Conservation (phyloP, 2,113 vertebrate species). For the Passer montanus region DNA sequence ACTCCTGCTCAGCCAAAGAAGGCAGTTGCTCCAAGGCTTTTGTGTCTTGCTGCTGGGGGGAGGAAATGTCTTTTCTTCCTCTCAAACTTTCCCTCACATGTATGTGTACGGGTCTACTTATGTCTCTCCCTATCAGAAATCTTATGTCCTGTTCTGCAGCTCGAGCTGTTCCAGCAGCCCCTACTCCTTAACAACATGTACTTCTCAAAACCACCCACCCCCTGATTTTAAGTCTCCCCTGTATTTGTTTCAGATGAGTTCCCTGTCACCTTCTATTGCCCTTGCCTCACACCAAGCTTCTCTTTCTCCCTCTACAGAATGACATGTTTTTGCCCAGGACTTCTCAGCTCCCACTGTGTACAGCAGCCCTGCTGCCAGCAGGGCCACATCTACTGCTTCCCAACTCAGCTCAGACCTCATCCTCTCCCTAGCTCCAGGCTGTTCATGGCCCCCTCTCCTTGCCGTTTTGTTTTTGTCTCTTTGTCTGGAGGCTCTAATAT, state of each 20-base stretch:
- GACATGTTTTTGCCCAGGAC: not conserved
- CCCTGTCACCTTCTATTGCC: not conserved
- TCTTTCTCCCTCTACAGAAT: not conserved
- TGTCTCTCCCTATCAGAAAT: not conserved
- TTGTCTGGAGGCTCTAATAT: not conserved
- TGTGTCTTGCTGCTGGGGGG: rapidly evolving
- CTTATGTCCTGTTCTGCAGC: not conserved
- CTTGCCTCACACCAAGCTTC: not conserved
- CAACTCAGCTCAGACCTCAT: not conserved
- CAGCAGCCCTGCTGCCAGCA: not conserved
- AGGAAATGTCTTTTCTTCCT: not conserved
- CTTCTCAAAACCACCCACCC: not conserved
- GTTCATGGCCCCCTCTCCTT: not conserved
- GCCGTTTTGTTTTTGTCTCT: not conserved
- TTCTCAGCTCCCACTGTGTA: not conserved
- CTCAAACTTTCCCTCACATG: rapidly evolving
- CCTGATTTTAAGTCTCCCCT: not conserved
- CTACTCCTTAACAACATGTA: rapidly evolving
- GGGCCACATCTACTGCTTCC: not conserved
- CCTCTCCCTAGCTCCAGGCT: not conserved
- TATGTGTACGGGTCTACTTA: not conserved
- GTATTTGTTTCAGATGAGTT: not conserved
- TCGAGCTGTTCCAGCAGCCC: not conserved
- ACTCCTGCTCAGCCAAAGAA: not conserved
- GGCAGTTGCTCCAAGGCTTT: not conserved